phyloP scores from a whole-genome alignment of 2,113 vertebrate genomes.

The Pavo muticus region DNA sequence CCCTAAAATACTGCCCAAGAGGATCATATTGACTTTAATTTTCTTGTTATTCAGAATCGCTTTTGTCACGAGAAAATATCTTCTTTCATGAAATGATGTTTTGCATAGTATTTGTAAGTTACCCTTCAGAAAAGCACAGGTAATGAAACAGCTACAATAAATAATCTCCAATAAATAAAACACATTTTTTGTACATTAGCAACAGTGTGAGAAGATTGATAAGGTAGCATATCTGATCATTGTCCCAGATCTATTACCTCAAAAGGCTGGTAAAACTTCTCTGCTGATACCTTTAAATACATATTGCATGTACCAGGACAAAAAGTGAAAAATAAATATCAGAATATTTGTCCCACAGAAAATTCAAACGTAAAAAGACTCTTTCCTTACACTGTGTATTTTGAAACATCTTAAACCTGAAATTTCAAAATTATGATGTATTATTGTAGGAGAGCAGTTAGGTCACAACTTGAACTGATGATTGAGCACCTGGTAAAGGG shows the following conservation, averaged over 20 bases:
- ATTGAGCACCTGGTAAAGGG: too few species aligned
- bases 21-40: constrained; percentile 28
- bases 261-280: not conserved
- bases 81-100: not conserved
- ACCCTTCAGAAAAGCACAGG: not conserved
- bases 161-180: not conserved
- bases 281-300: not conserved
- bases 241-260: not conserved
- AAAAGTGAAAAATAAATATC: not conserved
- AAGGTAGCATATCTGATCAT: not conserved
- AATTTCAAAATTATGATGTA: not conserved
- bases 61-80: constrained; percentile 5
- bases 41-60: constrained; percentile 10
- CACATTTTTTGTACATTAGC: constrained; percentile 25
- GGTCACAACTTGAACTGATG: too few species aligned
- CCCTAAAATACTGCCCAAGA: constrained; percentile 15
- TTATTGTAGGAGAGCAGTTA: too few species aligned
- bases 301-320: not conserved
- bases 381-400: not conserved
- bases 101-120: not conserved
- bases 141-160: not conserved
- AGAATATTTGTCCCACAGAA: not conserved
- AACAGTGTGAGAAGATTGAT: not conserved
- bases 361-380: not conserved
- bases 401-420: not conserved